Conservation (phyloP, 2,888 invertebrate genomes). For the Tigriopus californicus region DNA sequence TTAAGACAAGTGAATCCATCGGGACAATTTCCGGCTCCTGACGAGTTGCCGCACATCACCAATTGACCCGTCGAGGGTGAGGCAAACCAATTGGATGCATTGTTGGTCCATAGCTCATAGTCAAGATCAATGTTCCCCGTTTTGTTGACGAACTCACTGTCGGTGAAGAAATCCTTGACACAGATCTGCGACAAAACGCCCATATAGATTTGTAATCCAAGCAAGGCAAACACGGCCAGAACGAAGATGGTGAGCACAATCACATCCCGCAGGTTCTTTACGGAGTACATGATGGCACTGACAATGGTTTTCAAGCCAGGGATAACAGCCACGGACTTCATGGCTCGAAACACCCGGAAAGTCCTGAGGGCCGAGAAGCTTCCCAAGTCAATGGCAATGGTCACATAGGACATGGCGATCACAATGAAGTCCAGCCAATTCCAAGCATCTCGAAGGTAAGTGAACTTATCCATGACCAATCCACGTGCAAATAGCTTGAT, state of each 20-base stretch:
- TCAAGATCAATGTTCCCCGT: slow-evolving; percentile 29
- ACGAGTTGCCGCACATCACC: slow-evolving; percentile 64
- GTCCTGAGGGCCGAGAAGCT: slow-evolving; percentile 97
- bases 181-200: slow-evolving; percentile 90
- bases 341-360: slow-evolving; percentile 94
- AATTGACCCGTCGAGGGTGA: neutral
- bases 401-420: slow-evolving; percentile 77
- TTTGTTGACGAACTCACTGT: slow-evolving; percentile 45
- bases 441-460: slow-evolving; percentile 99
- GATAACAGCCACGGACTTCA: slow-evolving; percentile 98
- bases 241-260: slow-evolving; percentile 97
- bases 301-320: slow-evolving; percentile 98
- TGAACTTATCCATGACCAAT: slow-evolving; percentile 97
- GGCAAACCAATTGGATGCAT: neutral
- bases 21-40: slow-evolving; percentile 80
- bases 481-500: slow-evolving; percentile 98
- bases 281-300: slow-evolving; percentile 96
- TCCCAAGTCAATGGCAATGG: slow-evolving; percentile 95
- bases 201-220: slow-evolving; percentile 62
- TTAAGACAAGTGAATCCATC: slow-evolving; percentile 66
- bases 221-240: slow-evolving; percentile 88
- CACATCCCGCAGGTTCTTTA: slow-evolving; percentile 96
- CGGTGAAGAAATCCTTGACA: slow-evolving; percentile 39
- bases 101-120: slow-evolving; percentile 54
- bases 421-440: slow-evolving; percentile 99